Conservation (phyloP, 2,888 invertebrate species). For the Agrotis exclamationis region DNA sequence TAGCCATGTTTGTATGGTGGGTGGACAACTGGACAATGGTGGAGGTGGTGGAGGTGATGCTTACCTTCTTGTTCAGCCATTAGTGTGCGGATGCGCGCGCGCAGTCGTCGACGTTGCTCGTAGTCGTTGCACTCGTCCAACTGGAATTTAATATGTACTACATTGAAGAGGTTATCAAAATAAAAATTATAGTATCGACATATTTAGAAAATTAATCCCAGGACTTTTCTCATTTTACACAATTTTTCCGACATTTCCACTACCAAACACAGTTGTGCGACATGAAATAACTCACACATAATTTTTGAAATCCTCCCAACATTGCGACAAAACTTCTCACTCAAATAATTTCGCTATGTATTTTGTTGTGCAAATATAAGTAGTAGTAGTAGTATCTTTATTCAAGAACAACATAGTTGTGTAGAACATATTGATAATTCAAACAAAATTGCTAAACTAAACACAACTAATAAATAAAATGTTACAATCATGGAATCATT, state of each 20-base stretch:
- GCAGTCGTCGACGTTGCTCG: constrained; percentile 96
- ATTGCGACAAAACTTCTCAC: constrained; percentile 24
- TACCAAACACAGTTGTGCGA: background rate
- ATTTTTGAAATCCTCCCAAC: constrained; percentile 41
- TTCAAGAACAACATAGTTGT: too few species aligned
- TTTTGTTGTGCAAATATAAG: constrained; percentile 12
- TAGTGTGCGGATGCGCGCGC: constrained; percentile 95
- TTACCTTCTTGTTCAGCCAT: constrained; percentile 97
- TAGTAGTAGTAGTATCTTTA: too few species aligned
- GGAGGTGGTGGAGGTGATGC: background rate
- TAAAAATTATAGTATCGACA: too few species aligned
- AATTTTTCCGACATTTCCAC: constrained; percentile 1
- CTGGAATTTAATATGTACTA: constrained; percentile 85
- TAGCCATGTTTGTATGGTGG: background rate
- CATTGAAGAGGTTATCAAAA: too few species aligned
- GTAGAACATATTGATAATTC: too few species aligned
- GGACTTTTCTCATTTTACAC: background rate
- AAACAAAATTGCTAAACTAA: too few species aligned
- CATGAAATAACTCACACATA: constrained; percentile 49
- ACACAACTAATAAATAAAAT: too few species aligned
- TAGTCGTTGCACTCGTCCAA: constrained; percentile 96
- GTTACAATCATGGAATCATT: too few species aligned
- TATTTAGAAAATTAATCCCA: too few species aligned
- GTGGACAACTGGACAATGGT: too few species aligned
- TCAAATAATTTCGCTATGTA: background rate